Evolutionary conservation across 2,888 invertebrate species (phyloP).

Genomic region (Synergus laeviventris): DNA sequence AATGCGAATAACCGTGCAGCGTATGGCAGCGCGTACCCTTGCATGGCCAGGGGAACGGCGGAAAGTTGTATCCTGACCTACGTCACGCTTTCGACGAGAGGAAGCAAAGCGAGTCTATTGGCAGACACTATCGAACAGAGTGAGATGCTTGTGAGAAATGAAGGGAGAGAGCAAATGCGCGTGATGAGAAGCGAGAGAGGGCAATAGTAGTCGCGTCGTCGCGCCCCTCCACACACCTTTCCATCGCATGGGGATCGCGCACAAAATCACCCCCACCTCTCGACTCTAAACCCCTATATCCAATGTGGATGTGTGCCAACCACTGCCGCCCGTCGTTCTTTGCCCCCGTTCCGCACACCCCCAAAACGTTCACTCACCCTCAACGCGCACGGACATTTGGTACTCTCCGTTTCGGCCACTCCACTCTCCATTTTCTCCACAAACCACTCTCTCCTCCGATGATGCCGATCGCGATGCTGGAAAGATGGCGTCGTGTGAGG

Average conservation of each 20-base stretch:
- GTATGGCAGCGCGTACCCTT: not conserved
- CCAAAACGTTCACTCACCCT: conserved; percentile 35
- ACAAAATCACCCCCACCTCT: not conserved
- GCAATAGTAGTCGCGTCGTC: conserved; percentile 36
- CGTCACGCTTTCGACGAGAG: conserved; percentile 37
- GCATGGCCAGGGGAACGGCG: not conserved
- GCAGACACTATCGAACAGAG: conserved; percentile 32
- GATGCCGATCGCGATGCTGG: conserved; percentile 29
- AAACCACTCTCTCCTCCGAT: not conserved
- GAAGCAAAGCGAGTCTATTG: conserved; percentile 36
- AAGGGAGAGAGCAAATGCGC: conserved; percentile 24
- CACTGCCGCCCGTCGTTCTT: not conserved
- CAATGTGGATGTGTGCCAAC: conserved; percentile 32
- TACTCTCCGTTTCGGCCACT: not conserved
- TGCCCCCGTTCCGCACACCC: not conserved
- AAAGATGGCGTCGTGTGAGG: conserved; percentile 24
- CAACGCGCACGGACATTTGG: conserved; percentile 14
- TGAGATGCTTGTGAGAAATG: conserved; percentile 30
- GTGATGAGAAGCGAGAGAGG: conserved; percentile 26
- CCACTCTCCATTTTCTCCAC: not conserved
- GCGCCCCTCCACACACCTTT: conserved; percentile 8
- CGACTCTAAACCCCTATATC: conserved; percentile 4
- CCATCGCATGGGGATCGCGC: not conserved
- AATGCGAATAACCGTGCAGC: conserved; percentile 23
- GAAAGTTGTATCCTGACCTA: conserved; percentile 34